Percentiles rank a stretch among this genome's conserved stretches.
Conservation (phyloP, 2,888 invertebrate genomes). For the Leptogaster cylindrica region DNA sequence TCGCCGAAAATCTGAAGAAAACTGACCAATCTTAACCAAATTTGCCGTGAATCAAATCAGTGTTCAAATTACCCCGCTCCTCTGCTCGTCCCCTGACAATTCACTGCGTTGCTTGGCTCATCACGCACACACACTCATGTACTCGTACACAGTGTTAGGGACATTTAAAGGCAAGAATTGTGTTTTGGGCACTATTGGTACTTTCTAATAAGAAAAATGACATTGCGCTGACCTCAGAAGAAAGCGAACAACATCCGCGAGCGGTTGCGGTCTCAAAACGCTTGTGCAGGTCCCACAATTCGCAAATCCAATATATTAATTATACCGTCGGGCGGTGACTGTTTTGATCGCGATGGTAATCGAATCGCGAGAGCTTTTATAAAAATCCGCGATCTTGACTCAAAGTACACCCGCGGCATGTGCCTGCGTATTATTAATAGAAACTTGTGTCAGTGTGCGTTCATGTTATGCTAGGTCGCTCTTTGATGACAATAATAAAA, state of each 20-base stretch:
- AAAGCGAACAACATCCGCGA: constrained; percentile 6
- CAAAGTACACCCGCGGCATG: background rate
- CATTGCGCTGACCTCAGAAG: constrained; percentile 11
- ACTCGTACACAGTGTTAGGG: background rate
- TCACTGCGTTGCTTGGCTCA: background rate
- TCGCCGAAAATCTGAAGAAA: constrained; percentile 7
- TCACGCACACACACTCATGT: background rate
- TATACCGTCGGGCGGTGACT: background rate
- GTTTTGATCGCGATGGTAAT: background rate
- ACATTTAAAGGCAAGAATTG: background rate
- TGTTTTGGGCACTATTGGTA: background rate
- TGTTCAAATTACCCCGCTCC: background rate
- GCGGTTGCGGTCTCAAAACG: too few relatives aligned
- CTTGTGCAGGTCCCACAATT: too few relatives aligned
- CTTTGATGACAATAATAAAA: constrained; percentile 18
- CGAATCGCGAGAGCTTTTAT: background rate
- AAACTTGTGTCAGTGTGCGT: background rate
- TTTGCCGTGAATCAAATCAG: constrained; percentile 25
- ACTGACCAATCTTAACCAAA: constrained; percentile 36
- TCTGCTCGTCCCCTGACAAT: background rate
- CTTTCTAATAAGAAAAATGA: constrained; percentile 3
- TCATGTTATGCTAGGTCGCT: constrained; percentile 36
- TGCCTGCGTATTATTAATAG: constrained; percentile 22
- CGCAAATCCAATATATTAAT: too few relatives aligned
- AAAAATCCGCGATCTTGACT: constrained; percentile 17